Percentiles rank a stretch among this genome's conserved stretches.
Evolutionary conservation across 2,888 invertebrate species (phyloP).

Genomic region (Oscheius sp.): DNA sequence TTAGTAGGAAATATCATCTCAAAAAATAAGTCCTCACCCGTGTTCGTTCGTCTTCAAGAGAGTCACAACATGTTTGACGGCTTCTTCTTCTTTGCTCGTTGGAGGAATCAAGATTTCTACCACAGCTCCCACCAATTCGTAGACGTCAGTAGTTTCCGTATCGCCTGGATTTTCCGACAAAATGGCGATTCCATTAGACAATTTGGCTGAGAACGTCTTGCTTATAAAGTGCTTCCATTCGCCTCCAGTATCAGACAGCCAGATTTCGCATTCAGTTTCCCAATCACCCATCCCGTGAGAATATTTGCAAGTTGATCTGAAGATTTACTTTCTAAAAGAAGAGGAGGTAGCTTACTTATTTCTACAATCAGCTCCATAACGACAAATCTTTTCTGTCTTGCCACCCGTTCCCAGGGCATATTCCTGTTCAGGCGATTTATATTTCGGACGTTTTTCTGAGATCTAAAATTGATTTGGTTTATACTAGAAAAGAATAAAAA

Average conservation of each 20-base stretch:
- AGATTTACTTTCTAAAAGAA: background rate
- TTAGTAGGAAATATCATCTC: background rate
- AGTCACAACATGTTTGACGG: slow-evolving; percentile 44
- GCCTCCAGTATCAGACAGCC: slow-evolving; percentile 41
- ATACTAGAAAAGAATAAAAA: background rate
- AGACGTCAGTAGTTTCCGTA: slow-evolving; percentile 11
- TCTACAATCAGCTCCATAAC: slow-evolving; percentile 35
- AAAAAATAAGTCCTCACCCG: background rate
- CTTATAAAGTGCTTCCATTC: slow-evolving; percentile 36
- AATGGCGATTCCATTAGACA: slow-evolving; percentile 31
- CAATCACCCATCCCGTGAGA: slow-evolving; percentile 46
- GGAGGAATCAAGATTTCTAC: slow-evolving; percentile 18
- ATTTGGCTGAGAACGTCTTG: slow-evolving; percentile 12
- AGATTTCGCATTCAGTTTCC: slow-evolving; percentile 36
- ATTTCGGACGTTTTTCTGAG: slow-evolving; percentile 35
- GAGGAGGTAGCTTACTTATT: slow-evolving; percentile 23
- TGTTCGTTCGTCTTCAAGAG: slow-evolving; percentile 23
- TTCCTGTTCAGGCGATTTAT: slow-evolving; percentile 30
- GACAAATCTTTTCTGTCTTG: slow-evolving; percentile 16
- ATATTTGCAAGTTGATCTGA: slow-evolving; percentile 45
- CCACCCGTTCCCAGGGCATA: background rate
- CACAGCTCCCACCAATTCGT: slow-evolving; percentile 33
- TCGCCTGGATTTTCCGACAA: slow-evolving; percentile 7
- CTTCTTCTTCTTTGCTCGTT: slow-evolving; percentile 32
- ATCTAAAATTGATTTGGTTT: slow-evolving; percentile 9